phyloP scores from a whole-genome alignment of 2,113 vertebrate species.

The Cyphomyrus discorhynchus region DNA sequence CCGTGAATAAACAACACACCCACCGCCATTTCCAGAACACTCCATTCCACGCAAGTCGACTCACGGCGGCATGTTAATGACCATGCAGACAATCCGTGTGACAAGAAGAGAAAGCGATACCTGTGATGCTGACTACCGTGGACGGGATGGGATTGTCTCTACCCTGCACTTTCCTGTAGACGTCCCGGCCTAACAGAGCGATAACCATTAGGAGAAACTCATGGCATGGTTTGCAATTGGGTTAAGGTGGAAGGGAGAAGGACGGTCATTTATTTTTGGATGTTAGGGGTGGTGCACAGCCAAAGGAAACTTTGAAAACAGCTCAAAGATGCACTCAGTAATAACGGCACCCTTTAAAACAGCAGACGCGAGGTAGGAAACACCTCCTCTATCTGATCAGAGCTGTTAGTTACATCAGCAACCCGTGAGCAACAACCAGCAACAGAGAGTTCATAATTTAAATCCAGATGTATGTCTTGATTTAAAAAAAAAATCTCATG shows the following conservation, averaged over 20 bases:
- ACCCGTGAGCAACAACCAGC: not conserved
- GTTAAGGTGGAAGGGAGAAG: not conserved
- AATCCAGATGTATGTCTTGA: not conserved
- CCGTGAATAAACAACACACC: not conserved
- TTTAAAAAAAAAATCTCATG: not conserved
- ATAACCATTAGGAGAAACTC: constrained; percentile 42
- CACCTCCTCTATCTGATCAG: not conserved
- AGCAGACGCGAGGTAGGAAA: not conserved
- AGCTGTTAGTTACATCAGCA: not conserved
- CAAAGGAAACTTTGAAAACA: not conserved
- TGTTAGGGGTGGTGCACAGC: not conserved
- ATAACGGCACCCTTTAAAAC: not conserved
- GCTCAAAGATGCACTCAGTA: not conserved
- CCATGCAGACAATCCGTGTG: constrained; percentile 21
- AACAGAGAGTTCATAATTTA: not conserved
- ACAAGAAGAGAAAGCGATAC: constrained; percentile 49
- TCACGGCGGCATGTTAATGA: constrained; percentile 12
- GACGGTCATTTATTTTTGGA: constrained; percentile 6
- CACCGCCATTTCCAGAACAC: not conserved
- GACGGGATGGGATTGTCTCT: constrained; percentile 70
- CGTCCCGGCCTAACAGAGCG: constrained; percentile 61
- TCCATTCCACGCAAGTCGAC: not conserved
- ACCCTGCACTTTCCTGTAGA: constrained; percentile 79
- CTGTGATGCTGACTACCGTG: constrained; percentile 71
- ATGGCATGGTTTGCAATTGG: not conserved